Conservation (phyloP, 2,797 vertebrate species). For the Trichosurus vulpecula region DNA sequence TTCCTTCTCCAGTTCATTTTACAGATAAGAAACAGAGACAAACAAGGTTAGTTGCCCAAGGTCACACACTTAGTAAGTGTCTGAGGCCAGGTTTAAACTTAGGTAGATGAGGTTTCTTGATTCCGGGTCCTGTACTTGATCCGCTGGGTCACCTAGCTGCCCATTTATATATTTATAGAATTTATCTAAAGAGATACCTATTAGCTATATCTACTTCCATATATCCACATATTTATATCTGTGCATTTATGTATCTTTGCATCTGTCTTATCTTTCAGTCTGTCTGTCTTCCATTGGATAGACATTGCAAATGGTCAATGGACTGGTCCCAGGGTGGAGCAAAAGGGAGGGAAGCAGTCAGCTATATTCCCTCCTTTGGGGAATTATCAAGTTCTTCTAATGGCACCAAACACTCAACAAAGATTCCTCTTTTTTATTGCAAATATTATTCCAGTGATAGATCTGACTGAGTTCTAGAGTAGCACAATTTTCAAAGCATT, state of each 20-base stretch:
- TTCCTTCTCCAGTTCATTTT: not conserved
- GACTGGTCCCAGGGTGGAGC: not conserved
- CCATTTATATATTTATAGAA: not conserved
- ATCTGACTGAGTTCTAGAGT: not conserved
- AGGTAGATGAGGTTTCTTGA: not conserved
- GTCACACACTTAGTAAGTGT: not conserved
- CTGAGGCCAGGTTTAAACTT: not conserved
- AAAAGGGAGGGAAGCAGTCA: not conserved
- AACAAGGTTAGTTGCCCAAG: not conserved
- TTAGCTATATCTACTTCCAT: not conserved
- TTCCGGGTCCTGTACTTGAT: not conserved
- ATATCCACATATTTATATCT: not conserved
- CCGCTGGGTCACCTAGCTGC: not conserved
- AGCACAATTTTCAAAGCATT: not conserved
- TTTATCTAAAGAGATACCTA: not conserved
- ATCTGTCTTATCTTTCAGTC: not conserved
- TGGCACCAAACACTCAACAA: not conserved
- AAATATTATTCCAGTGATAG: not conserved
- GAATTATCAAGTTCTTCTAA: not conserved
- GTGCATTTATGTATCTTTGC: not conserved
- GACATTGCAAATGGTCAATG: not conserved
- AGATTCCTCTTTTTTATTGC: not conserved
- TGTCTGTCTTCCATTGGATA: not conserved
- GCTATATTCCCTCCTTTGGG: not conserved
- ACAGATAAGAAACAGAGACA: not conserved